Conservation (phyloP, 2,113 vertebrate genomes). For the Candoia aspera region DNA sequence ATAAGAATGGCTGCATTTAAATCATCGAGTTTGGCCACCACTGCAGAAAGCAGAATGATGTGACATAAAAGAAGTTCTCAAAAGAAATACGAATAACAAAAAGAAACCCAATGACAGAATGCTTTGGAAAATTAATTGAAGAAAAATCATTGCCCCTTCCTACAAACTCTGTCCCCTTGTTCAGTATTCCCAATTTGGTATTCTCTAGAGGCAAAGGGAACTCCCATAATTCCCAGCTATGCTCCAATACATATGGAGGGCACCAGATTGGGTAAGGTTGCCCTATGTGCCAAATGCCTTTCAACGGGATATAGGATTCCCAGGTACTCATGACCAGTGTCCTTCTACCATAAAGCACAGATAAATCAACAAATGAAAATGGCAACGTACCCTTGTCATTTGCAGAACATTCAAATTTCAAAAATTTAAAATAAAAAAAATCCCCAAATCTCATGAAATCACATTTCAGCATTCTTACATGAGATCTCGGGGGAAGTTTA, state of each 20-base stretch:
- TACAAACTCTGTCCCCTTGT: neutral
- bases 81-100: neutral
- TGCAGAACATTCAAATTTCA: neutral
- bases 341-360: neutral
- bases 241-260: neutral
- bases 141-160: neutral
- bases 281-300: neutral
- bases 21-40: neutral
- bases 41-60: neutral
- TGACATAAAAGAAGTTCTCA: neutral
- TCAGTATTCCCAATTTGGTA: neutral
- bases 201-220: neutral
- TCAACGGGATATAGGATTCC: neutral
- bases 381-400: neutral
- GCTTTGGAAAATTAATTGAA: neutral
- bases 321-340: neutral
- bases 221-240: neutral
- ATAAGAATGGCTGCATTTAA: neutral
- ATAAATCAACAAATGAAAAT: neutral
- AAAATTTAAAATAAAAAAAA: neutral
- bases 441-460: neutral
- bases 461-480: neutral
- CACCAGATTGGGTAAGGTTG: neutral
- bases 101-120: neutral
- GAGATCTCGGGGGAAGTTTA: neutral